phyloP scores from a whole-genome alignment of 2,888 invertebrate genomes.

The Netelia melanura region DNA sequence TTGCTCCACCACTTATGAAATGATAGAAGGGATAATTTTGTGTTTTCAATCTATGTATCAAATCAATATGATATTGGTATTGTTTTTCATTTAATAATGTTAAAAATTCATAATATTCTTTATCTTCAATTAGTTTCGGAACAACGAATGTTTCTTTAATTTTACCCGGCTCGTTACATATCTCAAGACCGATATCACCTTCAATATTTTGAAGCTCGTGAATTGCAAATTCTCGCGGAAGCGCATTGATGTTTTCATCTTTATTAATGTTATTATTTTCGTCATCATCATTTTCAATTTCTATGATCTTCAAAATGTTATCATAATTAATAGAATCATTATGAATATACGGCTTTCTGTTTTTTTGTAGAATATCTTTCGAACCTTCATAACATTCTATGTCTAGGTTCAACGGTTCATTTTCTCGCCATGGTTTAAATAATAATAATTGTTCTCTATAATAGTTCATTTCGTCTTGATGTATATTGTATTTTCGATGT shows the following conservation, averaged over 20 bases:
- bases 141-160: no score
- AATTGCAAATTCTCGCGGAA: no score
- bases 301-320: conserved; percentile 38
- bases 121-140: no score
- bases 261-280: conserved; percentile 15
- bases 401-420: conserved; percentile 32
- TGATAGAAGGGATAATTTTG: conserved; percentile 1
- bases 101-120: background rate
- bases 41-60: conserved; percentile 30
- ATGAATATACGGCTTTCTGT: no score
- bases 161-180: no score
- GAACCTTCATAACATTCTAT: no score
- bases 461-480: conserved; percentile 48
- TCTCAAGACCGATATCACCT: no score
- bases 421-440: conserved; percentile 48
- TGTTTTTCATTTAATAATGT: background rate
- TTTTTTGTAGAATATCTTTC: no score
- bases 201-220: no score
- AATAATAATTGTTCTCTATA: conserved; percentile 59
- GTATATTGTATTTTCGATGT: conserved; percentile 52
- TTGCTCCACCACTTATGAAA: conserved; percentile 20
- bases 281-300: conserved; percentile 16
- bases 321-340: conserved; percentile 18
- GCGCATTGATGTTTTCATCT: background rate
- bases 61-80: background rate